Evolutionary conservation across 2,888 invertebrate species (phyloP).

Genomic region (Teinopalpus imperialis): DNA sequence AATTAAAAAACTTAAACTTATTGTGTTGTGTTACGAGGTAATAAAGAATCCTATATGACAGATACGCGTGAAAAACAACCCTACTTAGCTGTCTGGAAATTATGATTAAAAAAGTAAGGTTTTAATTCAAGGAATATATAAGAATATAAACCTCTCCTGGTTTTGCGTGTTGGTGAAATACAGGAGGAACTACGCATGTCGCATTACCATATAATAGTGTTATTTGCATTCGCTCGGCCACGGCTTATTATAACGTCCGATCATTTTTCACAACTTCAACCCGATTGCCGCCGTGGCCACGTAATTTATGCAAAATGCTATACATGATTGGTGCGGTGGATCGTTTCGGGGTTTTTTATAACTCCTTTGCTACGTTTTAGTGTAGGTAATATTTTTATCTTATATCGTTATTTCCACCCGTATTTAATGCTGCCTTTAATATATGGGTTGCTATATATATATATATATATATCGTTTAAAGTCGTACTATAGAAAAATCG

Average conservation of each 20-base stretch:
- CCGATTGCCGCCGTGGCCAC: constrained; percentile 50
- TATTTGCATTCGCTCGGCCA: constrained; percentile 70
- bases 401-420: constrained; percentile 2
- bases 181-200: constrained; percentile 66
- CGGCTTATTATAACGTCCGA: constrained; percentile 65
- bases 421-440: too few species aligned
- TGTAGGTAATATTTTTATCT: constrained; percentile 39
- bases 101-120: neutral
- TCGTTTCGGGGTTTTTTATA: constrained; percentile 41
- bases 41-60: too few species aligned
- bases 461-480: too few species aligned
- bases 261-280: constrained; percentile 71
- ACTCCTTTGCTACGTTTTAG: constrained; percentile 38
- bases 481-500: too few species aligned
- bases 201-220: constrained; percentile 76
- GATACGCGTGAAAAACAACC: too few species aligned
- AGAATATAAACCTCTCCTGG: too few species aligned
- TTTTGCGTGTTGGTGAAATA: constrained; percentile 51
- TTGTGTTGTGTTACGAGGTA: too few species aligned
- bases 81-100: too few species aligned
- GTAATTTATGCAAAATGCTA: constrained; percentile 77
- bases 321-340: constrained; percentile 61
- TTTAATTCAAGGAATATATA: neutral
- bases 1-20: too few species aligned
- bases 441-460: neutral